Evolutionary conservation across 2,113 vertebrate genomes (phyloP), one percentile per base, ranked within the genome.

Genomic region (Catagonus wagneri): DNA sequence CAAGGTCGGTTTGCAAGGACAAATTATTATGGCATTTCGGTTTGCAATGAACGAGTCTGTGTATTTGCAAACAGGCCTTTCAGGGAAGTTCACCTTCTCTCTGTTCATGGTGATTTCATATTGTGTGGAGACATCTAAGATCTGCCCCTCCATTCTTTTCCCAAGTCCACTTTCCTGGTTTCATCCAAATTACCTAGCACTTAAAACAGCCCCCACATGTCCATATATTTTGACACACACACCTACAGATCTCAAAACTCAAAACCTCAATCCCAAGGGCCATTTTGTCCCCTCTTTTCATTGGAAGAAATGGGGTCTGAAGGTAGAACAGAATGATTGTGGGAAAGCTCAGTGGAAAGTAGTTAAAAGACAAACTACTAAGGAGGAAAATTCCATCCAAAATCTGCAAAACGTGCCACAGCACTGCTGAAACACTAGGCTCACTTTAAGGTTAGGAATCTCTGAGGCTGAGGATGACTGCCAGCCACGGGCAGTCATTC

Each of bases 351-450:
- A 94, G 60, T 29, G 96, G 90, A 72, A 98, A 97, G 25, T 11
- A 23, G 8, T 96, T 90, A 97, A 96, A 97, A 97, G 65, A 25
- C 75, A 32, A 79, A 86, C 75, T 58, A 75, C 89, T 81, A 86
- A 89, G 93, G 95, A 97, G 22, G 81, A 96, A 97, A 94, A 93
- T 60, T 93, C 69, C 65, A 72, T 54, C 92, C 56, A 83, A 75
- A 97, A 92, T 78, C 36, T 95, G 84, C 6, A 61, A 66, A 56
- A 76, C 68, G 16, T 94, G 52, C 20, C 80, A 87, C 20, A 83
- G 92, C 13, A 85, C 92, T 6, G 0, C n/a, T 75, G 74, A 94
- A 95, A 66, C n/a, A 94, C 69, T 61, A 32, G 15, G 36, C 44
- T 69, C 32, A 34, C 69, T 84, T 90, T 29, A 94, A 95, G 50